A percentile compares a stretch with the other conserved stretches of the same genome.
Evolutionary conservation across 1,140 invertebrate species (phyloP).

Genomic region (Drosophila funebris): DNA sequence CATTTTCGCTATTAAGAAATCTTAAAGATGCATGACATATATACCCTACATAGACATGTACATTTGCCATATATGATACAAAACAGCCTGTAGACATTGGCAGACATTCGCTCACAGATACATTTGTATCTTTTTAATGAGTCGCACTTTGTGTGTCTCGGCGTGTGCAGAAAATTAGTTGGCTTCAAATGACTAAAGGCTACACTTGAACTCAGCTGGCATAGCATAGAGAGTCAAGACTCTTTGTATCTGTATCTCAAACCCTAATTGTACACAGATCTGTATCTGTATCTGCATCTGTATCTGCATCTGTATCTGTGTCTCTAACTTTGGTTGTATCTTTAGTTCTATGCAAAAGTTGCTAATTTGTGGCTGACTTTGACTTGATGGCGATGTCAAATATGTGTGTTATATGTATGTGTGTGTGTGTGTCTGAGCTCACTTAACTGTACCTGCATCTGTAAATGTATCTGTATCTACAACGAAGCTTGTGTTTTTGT

Average conservation of each 20-base stretch:
- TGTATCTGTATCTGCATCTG: constrained; percentile 5
- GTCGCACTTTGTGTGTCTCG: constrained; percentile 5
- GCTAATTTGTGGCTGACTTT: constrained; percentile 12
- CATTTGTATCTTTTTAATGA: constrained; percentile 40
- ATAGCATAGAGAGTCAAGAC: constrained; percentile 29
- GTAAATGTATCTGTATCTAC: not conserved
- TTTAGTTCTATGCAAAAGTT: constrained; percentile 18
- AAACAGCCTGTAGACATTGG: not conserved
- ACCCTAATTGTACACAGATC: not conserved
- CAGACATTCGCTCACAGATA: constrained; percentile 13
- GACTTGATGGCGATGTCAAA: not conserved
- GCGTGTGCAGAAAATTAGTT: constrained; percentile 33
- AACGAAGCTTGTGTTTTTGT: not conserved
- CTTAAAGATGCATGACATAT: too few species aligned
- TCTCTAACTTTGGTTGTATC: not conserved
- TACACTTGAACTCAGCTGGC: constrained; percentile 34
- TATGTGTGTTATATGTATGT: not conserved
- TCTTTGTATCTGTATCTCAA: constrained; percentile 6
- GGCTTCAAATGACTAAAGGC: constrained; percentile 17
- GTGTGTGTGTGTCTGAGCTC: not conserved
- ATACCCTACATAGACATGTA: too few species aligned
- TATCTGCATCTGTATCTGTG: not conserved
- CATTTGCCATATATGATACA: not conserved
- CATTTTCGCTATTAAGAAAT: too few species aligned
- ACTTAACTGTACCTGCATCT: not conserved